Conservation (phyloP, 2,888 invertebrate species). For the Hirtodrosophila cameraria region DNA sequence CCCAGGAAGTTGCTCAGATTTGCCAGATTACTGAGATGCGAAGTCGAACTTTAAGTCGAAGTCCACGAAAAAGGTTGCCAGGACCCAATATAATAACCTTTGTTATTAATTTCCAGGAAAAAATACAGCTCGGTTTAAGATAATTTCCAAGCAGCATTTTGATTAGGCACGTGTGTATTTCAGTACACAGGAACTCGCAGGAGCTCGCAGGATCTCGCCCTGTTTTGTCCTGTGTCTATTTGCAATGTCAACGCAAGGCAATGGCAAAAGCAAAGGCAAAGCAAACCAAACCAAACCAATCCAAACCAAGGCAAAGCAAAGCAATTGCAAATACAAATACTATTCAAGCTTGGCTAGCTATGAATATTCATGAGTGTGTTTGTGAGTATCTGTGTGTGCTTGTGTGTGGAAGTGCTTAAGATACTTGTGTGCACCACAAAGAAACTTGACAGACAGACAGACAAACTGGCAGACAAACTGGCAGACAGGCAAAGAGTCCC, state of each 20-base stretch:
- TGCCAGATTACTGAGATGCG: slow-evolving; percentile 60
- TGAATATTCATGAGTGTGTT: slow-evolving; percentile 72
- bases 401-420: slow-evolving; percentile 60
- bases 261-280: slow-evolving; percentile 26
- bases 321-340: slow-evolving; percentile 58
- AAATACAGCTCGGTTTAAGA: slow-evolving; percentile 59
- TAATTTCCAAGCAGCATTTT: slow-evolving; percentile 69
- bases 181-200: slow-evolving; percentile 3
- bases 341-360: slow-evolving; percentile 29
- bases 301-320: slow-evolving; percentile 34
- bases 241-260: slow-evolving; percentile 60
- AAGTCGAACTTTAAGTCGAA: slow-evolving; percentile 17
- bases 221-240: slow-evolving; percentile 48
- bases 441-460: slow-evolving; percentile 10
- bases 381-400: not conserved
- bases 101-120: slow-evolving; percentile 52
- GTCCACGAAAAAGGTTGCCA: slow-evolving; percentile 18
- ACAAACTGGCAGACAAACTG: not conserved
- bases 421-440: slow-evolving; percentile 41
- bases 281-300: slow-evolving; percentile 60
- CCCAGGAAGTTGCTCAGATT: slow-evolving; percentile 73
- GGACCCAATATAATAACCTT: slow-evolving; percentile 28
- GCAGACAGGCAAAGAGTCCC: slow-evolving; percentile 1
- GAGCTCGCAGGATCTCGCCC: not conserved
- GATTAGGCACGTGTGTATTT: slow-evolving; percentile 73